Conservation (phyloP, 2,113 vertebrate genomes). For the Synodontis membranacea region DNA sequence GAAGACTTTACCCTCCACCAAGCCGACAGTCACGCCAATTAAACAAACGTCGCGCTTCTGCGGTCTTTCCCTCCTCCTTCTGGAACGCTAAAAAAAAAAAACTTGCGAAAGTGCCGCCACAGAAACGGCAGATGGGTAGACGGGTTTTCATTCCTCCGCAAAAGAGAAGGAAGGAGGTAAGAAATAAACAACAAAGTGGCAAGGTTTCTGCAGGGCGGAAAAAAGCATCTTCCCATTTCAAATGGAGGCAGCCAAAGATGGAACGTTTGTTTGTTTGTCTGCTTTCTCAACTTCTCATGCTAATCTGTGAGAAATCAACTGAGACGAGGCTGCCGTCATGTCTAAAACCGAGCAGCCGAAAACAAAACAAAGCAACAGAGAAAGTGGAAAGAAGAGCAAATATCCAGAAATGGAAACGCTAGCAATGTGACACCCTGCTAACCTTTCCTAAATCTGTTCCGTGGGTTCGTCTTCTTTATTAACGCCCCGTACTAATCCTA, state of each 20-base stretch:
- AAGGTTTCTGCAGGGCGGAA: conserved; percentile 62
- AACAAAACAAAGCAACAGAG: not conserved
- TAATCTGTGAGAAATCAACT: conserved; percentile 6
- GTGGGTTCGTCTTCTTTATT: conserved; percentile 48
- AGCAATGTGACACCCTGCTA: not conserved
- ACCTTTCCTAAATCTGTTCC: not conserved
- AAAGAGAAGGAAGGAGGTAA: conserved; percentile 43
- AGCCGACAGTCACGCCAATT: conserved; percentile 67
- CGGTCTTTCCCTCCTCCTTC: conserved; percentile 51
- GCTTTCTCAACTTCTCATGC: conserved; percentile 43
- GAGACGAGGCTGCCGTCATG: not conserved
- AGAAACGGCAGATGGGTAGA: conserved; percentile 69
- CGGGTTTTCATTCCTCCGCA: conserved; percentile 38
- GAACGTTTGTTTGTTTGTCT: conserved; percentile 38
- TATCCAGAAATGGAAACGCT: not conserved
- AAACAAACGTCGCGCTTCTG: conserved; percentile 56
- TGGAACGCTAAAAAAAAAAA: conserved; percentile 50
- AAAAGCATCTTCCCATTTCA: conserved; percentile 6
- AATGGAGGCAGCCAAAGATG: not conserved
- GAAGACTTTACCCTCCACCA: conserved; percentile 46
- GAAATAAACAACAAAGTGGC: conserved; percentile 45
- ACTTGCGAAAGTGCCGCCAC: conserved; percentile 60
- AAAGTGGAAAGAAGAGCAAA: not conserved
- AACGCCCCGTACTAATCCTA: not conserved
- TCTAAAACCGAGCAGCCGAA: not conserved